Evolutionary conservation across 2,888 invertebrate genomes (phyloP), one percentile per base, ranked within the genome.

Genomic region (Eupeodes latifasciatus): DNA sequence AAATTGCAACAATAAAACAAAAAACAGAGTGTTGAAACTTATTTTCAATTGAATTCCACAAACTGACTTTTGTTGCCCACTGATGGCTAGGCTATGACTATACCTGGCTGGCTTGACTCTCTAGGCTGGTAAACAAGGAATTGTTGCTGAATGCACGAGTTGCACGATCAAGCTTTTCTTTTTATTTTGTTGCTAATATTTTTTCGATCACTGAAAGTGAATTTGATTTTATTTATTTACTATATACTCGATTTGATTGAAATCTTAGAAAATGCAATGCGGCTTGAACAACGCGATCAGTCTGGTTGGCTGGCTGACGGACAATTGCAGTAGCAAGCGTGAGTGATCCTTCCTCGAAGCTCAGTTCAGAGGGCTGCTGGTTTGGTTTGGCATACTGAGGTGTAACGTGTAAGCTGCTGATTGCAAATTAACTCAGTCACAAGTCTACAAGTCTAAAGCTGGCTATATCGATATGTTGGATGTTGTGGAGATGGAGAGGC

Each of bases 261-360:
- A 27, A 19, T 55, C 36, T 16, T 19, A 55, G 6, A 44, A 71
- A 55, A 75, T 80, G 83, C 79, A 76, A 49, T 85, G 64, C 55
- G 57, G 53, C 47, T 82, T 14, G 44, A 16, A 66, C 78, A 79
- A 80, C 84, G 67, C 87, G 80, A 74, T 87, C 87, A 87, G 87
- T 77, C 72, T 76, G 62, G 76, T 47, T 84, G 77, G 76, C 71
- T 81, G 87, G 87, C 72, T 87, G 87, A 74, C 84, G 87, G 66
- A 80, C 87, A 81, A 87, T 87, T 87, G 87, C 87, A 84, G 61
- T 81, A 51, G 87, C 49, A 44, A 64, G 27, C 72, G 55, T 71
- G 72, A 47, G 66, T 80, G 80, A 84, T 87, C 87, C 87, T 84
- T 84, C 76, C 76, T 81, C 62, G 80, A 87, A 87, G 83, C 87